Conservation (phyloP, 1,140 invertebrate genomes). For the Ooceraea biroi region DNA sequence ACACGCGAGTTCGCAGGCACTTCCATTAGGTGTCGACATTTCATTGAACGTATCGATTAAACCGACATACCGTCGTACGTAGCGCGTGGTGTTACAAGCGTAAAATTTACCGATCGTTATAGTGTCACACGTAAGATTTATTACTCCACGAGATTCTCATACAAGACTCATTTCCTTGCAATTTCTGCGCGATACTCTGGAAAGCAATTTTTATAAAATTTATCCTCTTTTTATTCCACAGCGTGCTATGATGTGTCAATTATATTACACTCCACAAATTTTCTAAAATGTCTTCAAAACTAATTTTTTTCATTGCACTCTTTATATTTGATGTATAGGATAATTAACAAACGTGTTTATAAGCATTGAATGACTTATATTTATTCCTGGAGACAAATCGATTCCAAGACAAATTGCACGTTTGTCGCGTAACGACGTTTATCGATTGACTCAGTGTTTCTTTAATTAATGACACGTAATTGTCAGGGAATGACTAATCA, state of each 20-base stretch:
- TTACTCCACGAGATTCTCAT: not conserved
- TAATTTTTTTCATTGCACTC: no score
- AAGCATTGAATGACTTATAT: no score
- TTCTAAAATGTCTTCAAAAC: no score
- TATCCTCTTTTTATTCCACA: not conserved
- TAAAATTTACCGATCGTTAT: not conserved
- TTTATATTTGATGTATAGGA: no score
- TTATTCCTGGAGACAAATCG: not conserved
- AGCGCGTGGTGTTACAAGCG: not conserved
- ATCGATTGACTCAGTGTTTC: constrained; percentile 1
- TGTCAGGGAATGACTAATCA: constrained; percentile 30
- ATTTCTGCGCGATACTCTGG: not conserved
- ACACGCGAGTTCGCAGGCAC: constrained; percentile 33
- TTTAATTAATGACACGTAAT: constrained; percentile 27
- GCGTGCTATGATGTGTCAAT: no score
- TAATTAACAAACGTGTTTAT: no score
- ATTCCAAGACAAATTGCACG: not conserved
- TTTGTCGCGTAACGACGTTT: not conserved
- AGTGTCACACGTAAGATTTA: not conserved
- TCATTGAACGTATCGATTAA: constrained; percentile 52
- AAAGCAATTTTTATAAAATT: not conserved
- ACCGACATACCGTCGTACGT: constrained; percentile 13
- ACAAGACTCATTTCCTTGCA: not conserved
- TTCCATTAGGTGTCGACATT: constrained; percentile 36
- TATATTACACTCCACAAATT: no score